phyloP scores from a whole-genome alignment of 1,140 invertebrate genomes.

The Acyrthosiphon pisum region DNA sequence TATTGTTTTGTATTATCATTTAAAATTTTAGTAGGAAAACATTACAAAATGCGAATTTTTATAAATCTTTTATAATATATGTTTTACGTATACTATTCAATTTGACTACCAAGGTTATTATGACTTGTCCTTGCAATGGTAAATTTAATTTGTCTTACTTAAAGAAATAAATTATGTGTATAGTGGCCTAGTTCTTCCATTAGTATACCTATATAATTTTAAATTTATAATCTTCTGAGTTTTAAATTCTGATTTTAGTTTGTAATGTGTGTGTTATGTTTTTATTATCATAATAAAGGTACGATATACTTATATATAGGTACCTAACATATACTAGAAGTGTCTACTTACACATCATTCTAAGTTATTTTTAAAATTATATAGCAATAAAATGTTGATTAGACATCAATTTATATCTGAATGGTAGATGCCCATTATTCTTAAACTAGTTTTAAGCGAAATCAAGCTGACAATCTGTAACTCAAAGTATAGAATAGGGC shows the following conservation, averaged over 20 bases:
- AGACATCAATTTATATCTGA: not conserved
- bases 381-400: not conserved
- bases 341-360: not conserved
- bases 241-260: not conserved
- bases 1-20: not conserved
- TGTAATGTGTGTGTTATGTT: not conserved
- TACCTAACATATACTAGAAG: not conserved
- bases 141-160: not conserved
- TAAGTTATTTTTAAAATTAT: not conserved
- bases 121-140: not conserved
- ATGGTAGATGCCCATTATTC: not conserved
- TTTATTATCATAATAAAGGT: not conserved
- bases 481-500: not conserved
- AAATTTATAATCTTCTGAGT: not conserved
- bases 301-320: not conserved
- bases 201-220: not conserved
- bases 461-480: not conserved
- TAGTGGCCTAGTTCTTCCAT: not conserved
- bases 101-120: not conserved
- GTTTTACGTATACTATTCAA: not conserved
- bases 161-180: not conserved
- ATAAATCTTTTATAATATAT: not conserved
- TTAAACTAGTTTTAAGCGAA: not conserved
- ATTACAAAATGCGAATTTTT: not conserved
- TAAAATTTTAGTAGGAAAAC: not conserved